Conservation (phyloP, 2,797 vertebrate genomes). For the Sebastes iracundus region DNA sequence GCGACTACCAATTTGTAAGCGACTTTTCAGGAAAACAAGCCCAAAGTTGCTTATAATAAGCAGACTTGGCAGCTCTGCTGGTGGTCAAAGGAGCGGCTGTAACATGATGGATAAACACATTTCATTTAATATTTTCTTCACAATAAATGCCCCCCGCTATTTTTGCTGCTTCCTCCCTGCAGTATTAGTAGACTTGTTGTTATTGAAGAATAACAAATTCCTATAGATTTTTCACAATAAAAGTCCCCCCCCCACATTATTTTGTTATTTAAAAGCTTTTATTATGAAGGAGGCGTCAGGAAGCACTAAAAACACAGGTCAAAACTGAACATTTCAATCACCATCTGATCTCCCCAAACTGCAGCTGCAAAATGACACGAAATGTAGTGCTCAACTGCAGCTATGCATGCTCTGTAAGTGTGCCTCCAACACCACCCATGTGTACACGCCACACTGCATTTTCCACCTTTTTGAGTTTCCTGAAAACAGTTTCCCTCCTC, state of each 20-base stretch:
- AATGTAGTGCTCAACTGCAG: slow-evolving; percentile 2
- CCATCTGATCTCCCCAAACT: neutral
- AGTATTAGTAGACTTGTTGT: neutral
- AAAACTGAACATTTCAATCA: neutral
- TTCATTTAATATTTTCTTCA: neutral
- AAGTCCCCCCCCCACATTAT: too few relatives aligned
- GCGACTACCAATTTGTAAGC: too few relatives aligned
- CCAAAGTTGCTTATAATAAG: too few relatives aligned
- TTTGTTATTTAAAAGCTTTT: too few relatives aligned
- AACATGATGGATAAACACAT: neutral
- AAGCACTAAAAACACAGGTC: neutral
- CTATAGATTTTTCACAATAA: too few relatives aligned
- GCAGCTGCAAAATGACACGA: neutral
- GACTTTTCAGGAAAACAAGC: too few relatives aligned
- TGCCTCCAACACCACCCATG: slow-evolving; percentile 8
- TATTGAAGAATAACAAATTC: neutral
- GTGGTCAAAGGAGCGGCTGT: too few relatives aligned
- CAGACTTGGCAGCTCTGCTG: too few relatives aligned
- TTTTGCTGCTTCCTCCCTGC: neutral
- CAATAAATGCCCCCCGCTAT: neutral
- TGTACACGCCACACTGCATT: slow-evolving; percentile 17
- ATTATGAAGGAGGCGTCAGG: neutral
- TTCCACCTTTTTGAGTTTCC: slow-evolving; percentile 4
- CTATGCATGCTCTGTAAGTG: neutral
- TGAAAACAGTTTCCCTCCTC: slow-evolving; percentile 21